A percentile compares a stretch with the other conserved stretches of the same genome.
Conservation (phyloP, 2,888 invertebrate genomes). For the Labia minor region DNA sequence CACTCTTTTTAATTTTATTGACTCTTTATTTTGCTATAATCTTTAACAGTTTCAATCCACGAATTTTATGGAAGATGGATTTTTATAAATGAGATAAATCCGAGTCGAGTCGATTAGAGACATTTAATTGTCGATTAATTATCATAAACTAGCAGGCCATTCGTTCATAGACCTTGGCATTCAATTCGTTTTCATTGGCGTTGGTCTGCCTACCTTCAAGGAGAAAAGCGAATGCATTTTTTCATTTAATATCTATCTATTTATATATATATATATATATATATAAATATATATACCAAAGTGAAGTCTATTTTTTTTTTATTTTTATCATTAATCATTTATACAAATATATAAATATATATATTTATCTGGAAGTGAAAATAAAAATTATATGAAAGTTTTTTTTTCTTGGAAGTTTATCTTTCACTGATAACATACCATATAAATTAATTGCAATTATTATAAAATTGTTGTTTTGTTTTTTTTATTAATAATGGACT, state of each 20-base stretch:
- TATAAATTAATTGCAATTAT: too few species aligned
- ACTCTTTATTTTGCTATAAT: too few species aligned
- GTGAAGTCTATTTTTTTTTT: neutral
- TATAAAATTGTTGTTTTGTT: too few species aligned
- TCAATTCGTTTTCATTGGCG: neutral
- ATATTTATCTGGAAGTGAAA: too few species aligned
- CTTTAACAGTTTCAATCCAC: neutral
- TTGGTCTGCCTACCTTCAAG: neutral
- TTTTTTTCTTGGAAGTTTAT: too few species aligned
- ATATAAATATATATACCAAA: neutral
- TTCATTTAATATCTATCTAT: too few species aligned
- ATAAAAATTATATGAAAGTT: too few species aligned
- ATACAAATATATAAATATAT: neutral
- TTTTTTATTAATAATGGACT: too few species aligned
- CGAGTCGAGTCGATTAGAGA: neutral
- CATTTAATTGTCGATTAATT: neutral
- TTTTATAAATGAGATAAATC: neutral
- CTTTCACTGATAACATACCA: too few species aligned
- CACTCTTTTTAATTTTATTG: too few species aligned
- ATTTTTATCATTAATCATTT: neutral
- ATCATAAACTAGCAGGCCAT: neutral
- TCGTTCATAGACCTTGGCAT: neutral
- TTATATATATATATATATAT: neutral
- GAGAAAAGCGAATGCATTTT: neutral
- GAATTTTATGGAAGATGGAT: neutral